phyloP scores from a whole-genome alignment of 2,888 invertebrate species.

The Buathra laborator region DNA sequence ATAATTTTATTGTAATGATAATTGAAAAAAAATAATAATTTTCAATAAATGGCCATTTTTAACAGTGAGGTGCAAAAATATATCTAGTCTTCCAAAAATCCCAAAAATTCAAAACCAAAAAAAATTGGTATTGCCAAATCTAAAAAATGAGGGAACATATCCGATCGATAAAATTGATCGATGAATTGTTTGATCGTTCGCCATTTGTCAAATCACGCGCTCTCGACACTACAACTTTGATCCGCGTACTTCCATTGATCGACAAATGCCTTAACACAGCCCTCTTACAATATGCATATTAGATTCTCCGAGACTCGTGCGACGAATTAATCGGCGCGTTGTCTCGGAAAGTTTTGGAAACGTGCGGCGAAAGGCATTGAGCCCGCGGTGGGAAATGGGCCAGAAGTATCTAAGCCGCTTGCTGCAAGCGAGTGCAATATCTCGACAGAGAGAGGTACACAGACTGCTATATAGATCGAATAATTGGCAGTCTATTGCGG shows the following conservation, averaged over 20 bases:
- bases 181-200: background rate
- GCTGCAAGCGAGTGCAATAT: background rate
- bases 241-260: background rate
- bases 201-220: background rate
- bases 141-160: background rate
- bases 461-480: slow-evolving; percentile 52
- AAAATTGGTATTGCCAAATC: too few species aligned
- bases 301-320: slow-evolving; percentile 20
- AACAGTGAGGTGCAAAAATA: too few species aligned
- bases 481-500: slow-evolving; percentile 65
- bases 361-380: background rate
- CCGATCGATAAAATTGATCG: background rate
- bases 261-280: background rate
- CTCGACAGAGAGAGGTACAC: slow-evolving; percentile 25
- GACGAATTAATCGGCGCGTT: slow-evolving; percentile 54
- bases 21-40: too few species aligned
- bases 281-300: slow-evolving; percentile 48
- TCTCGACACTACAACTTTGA: background rate
- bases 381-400: slow-evolving; percentile 47
- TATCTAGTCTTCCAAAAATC: too few species aligned
- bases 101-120: too few species aligned
- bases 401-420: slow-evolving; percentile 35
- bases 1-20: too few species aligned
- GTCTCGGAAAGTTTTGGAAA: slow-evolving; percentile 48
- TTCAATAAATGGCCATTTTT: too few species aligned